phyloP scores from a whole-genome alignment of 1,140 invertebrate genomes.

The Formica selysi region DNA sequence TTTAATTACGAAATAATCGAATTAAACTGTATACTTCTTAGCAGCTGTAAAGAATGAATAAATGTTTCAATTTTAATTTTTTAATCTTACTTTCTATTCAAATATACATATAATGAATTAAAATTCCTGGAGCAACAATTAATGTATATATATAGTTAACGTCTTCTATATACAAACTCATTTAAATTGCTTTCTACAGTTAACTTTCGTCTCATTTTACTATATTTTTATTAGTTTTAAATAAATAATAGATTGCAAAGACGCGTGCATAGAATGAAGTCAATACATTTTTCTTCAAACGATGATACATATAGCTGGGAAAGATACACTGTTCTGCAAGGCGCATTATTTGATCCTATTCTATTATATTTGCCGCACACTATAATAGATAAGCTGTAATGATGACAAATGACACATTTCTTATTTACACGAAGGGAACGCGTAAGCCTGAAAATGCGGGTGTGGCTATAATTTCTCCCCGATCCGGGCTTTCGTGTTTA shows the following conservation, averaged over 20 bases:
- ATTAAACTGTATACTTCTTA: background rate
- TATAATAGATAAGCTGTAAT: slow-evolving; percentile 58
- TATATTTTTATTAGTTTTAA: no score
- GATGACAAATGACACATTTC: slow-evolving; percentile 58
- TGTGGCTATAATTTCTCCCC: slow-evolving; percentile 76
- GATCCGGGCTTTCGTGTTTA: slow-evolving; percentile 72
- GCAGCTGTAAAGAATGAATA: background rate
- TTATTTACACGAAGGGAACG: slow-evolving; percentile 50
- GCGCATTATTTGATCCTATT: slow-evolving; percentile 51
- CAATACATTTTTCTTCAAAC: slow-evolving; percentile 10
- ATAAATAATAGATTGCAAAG: slow-evolving; percentile 2
- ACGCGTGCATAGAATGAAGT: background rate
- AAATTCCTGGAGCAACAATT: background rate
- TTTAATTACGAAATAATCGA: background rate
- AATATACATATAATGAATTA: background rate
- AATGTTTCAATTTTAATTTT: background rate
- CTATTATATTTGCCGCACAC: slow-evolving; percentile 33
- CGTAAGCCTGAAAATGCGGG: slow-evolving; percentile 62
- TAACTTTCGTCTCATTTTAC: background rate
- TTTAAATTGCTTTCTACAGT: background rate
- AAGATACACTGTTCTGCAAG: slow-evolving; percentile 26
- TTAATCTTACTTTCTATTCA: background rate
- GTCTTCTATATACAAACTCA: background rate
- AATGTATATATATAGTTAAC: background rate
- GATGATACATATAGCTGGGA: slow-evolving; percentile 28